Evolutionary conservation across 2,888 invertebrate genomes (phyloP), one percentile per base, ranked within the genome.

Genomic region (Melangyna quadrimaculata): DNA sequence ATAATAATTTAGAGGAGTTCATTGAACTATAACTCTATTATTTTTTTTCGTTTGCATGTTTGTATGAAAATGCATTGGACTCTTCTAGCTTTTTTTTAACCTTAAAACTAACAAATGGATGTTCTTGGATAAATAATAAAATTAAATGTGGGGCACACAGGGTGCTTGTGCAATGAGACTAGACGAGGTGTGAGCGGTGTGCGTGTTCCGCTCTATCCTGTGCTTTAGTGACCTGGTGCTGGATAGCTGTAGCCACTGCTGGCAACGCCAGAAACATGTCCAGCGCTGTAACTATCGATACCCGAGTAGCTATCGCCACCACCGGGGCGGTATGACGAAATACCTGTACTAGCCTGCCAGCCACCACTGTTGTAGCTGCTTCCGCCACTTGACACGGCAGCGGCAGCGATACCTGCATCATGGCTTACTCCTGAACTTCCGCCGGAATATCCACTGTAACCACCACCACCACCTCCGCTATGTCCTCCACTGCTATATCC

Each of bases 241-340:
- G 88, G 79, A 80, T 91, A 89, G 35, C 87, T 88, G 75, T 90
- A 91, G 10, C 89, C 89, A 19, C 87, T 87, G 71, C 88, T 88
- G 10, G 87, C 88, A 10, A 89, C 67, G 14, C 90, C 90, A 35
- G 90, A 90, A 0, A 89, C 90, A 75, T 91, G 91, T 0, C 88
- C 90, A 3, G 89, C 90, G 43, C 89, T 90, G 77, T 91, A 91
- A 77, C 90, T 91, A 75, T 91, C 91, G 65, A 89, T 84, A n/a
- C 89, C 90, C 3, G 79, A 89, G 70, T 90, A 91, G 12, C 89
- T 90, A 27, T 90, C 89, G n/a, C 80, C 73, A n/a, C 80, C 73
- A n/a, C 65, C 69, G 17, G 70, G 57, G 14, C 71, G 43, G 17
- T 59, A 67, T n/a, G 72, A 80, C 5, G 61, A 74, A 2, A 45